Conservation (phyloP, 37 sponge, comb jelly and placozoan species). For the Beroe ovata region DNA sequence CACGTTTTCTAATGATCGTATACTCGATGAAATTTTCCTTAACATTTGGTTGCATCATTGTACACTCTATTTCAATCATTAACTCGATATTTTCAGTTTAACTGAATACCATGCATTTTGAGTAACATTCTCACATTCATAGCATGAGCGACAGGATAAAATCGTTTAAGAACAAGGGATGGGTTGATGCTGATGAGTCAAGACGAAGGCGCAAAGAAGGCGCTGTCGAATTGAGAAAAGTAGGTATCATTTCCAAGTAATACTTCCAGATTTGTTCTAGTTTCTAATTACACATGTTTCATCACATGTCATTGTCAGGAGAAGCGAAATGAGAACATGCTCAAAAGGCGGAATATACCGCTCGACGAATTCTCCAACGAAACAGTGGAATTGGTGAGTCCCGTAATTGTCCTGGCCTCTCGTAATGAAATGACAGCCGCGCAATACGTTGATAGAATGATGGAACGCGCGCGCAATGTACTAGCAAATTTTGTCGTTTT, state of each 20-base stretch:
- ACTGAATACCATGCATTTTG: no score
- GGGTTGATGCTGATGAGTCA: constrained; percentile 45
- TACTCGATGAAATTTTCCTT: no score
- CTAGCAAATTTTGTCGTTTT: constrained; percentile 34
- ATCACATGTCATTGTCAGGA: no score
- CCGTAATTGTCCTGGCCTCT: not conserved
- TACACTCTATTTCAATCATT: no score
- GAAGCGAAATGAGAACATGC: constrained; percentile 45
- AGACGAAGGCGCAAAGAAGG: constrained; percentile 60
- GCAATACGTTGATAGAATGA: not conserved
- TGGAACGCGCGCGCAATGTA: not conserved
- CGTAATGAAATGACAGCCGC: no score
- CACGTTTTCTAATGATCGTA: no score
- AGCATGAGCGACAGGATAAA: constrained; percentile 64
- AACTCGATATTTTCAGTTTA: not conserved
- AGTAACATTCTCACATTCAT: not conserved
- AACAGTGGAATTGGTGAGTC: not conserved
- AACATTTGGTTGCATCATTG: no score
- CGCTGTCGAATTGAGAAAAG: constrained; percentile 61
- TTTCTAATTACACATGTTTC: no score
- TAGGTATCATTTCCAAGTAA: not conserved
- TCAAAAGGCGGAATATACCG: constrained; percentile 37
- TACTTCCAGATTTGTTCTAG: no score
- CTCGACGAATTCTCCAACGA: constrained; percentile 26
- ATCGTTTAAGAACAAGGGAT: constrained; percentile 58